These are phyloP conservation scores for Quadroppia sp. DNA, from an alignment of 2,888 invertebrate species.

Conservation along the genomic window DNA sequence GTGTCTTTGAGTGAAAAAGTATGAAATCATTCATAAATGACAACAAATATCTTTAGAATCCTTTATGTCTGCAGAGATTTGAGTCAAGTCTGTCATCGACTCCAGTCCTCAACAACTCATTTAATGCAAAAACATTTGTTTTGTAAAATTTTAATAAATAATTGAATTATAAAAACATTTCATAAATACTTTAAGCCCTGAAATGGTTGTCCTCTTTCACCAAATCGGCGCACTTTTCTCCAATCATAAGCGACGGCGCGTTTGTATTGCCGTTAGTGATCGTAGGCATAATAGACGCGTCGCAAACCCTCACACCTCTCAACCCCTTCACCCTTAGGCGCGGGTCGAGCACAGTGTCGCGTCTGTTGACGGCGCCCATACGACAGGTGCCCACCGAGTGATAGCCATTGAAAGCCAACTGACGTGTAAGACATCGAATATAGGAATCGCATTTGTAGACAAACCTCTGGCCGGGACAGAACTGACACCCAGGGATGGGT, in stretches of 20 bases:
- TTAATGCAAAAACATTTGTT: too few species aligned
- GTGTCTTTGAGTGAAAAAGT: too few species aligned
- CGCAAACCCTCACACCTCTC: not conserved
- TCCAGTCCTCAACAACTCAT: too few species aligned
- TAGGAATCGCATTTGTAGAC: not conserved
- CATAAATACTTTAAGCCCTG: too few species aligned
- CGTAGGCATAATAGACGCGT: not conserved
- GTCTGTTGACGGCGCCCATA: not conserved
- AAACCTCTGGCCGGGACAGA: not conserved
- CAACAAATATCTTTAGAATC: too few species aligned
- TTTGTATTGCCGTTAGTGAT: not conserved
- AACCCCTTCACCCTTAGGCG: not conserved
- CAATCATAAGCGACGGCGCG: slow-evolving; percentile 15
- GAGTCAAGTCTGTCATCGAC: too few species aligned
- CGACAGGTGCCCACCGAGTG: slow-evolving; percentile 4
- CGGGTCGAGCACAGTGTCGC: not conserved
- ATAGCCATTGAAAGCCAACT: not conserved
- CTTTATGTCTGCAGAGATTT: too few species aligned
- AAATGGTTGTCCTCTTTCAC: slow-evolving; percentile 1
- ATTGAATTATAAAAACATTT: too few species aligned
- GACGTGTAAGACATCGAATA: not conserved
- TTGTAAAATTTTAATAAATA: too few species aligned
- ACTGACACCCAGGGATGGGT: not conserved
- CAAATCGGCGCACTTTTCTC: slow-evolving; percentile 12
- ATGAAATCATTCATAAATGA: too few species aligned